phyloP scores from a whole-genome alignment of 2,888 invertebrate species.

The Exocentrus adspersus region DNA sequence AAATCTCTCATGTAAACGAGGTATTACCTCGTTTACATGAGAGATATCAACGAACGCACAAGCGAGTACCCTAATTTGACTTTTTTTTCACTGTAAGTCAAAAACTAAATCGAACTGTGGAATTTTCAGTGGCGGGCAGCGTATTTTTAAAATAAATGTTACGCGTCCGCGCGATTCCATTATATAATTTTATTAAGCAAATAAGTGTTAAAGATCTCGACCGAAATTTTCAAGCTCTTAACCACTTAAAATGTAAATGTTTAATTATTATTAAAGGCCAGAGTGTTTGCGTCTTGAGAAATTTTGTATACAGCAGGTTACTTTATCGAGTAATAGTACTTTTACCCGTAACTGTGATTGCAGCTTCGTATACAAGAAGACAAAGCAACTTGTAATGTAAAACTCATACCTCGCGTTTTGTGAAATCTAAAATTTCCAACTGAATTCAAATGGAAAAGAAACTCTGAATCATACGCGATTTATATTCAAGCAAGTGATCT shows the following conservation, averaged over 20 bases:
- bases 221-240: background rate
- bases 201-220: background rate
- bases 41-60: too few species aligned
- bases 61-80: too few species aligned
- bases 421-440: background rate
- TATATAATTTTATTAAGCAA: slow-evolving; percentile 1
- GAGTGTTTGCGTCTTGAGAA: background rate
- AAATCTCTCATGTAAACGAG: too few species aligned
- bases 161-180: background rate
- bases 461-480: background rate
- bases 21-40: too few species aligned
- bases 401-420: background rate
- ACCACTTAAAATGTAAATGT: too few species aligned
- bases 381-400: too few species aligned
- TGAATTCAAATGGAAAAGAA: background rate
- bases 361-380: too few species aligned
- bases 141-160: background rate
- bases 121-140: background rate
- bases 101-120: too few species aligned
- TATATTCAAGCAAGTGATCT: background rate
- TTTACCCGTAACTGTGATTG: too few species aligned
- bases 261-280: background rate
- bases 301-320: too few species aligned
- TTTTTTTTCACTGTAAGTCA: too few species aligned
- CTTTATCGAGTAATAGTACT: too few species aligned